Percentiles rank a stretch among this genome's conserved stretches.
These are phyloP conservation scores for Lanius ludovicianus DNA, from an alignment of 2,113 vertebrate genomes.

Conservation along the genomic window DNA sequence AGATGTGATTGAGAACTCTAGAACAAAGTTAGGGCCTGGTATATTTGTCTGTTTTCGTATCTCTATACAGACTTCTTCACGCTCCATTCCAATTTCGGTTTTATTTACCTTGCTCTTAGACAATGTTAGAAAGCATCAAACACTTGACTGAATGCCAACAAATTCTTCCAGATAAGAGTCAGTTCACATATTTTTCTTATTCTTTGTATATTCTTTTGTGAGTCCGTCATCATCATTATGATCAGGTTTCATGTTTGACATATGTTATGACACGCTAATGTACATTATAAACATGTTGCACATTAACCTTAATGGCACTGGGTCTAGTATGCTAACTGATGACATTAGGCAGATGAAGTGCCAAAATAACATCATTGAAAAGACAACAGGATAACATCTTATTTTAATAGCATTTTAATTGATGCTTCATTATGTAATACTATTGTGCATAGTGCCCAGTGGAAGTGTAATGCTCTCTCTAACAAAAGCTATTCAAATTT, in stretches of 20 bases:
- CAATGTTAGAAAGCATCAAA: neutral
- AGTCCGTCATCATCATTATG: neutral
- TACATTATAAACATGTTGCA: slow-evolving; percentile 10
- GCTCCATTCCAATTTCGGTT: neutral
- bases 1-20: neutral
- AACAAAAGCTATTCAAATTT: neutral
- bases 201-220: slow-evolving; percentile 10
- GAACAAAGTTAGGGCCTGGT: neutral
- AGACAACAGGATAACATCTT: slow-evolving; percentile 66
- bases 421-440: slow-evolving; percentile 56
- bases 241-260: slow-evolving; percentile 39
- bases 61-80: neutral
- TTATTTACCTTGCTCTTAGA: neutral
- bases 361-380: slow-evolving; percentile 46
- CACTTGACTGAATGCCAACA: neutral
- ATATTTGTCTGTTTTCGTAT: neutral
- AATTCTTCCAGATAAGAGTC: neutral
- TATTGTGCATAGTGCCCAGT: slow-evolving; percentile 13
- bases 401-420: slow-evolving; percentile 72
- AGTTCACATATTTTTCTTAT: neutral
- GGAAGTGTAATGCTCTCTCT: slow-evolving; percentile 33
- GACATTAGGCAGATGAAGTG: slow-evolving; percentile 40
- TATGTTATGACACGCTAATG: slow-evolving; percentile 23
- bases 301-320: slow-evolving; percentile 63
- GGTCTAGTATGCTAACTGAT: slow-evolving; percentile 8